Evolutionary conservation across 2,113 vertebrate genomes (phyloP).

Genomic region (Probosciger aterrimus): DNA sequence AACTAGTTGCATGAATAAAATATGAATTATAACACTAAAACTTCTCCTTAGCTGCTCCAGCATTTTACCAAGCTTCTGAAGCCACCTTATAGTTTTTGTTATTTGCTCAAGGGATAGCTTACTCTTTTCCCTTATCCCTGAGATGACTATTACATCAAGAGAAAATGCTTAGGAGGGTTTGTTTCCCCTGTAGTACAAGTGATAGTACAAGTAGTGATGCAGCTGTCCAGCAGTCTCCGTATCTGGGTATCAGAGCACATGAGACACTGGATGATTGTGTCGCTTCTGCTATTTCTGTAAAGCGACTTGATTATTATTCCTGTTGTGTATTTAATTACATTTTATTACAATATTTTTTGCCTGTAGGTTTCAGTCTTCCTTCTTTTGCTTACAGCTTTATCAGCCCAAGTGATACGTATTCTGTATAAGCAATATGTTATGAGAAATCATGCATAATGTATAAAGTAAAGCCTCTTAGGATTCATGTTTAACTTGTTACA

Average conservation of each 20-base stretch:
- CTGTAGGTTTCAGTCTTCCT: not conserved
- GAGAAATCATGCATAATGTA: not conserved
- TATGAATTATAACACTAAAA: not conserved
- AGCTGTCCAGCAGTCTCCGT: not conserved
- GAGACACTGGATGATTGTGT: not conserved
- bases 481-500: not conserved
- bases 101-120: not conserved
- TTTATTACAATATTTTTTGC: constrained; percentile 16
- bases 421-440: not conserved
- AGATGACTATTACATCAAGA: not conserved
- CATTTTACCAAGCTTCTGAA: not conserved
- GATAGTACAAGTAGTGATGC: not conserved
- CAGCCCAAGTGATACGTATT: not conserved
- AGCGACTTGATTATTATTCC: not conserved
- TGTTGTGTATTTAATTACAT: not conserved
- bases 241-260: not conserved
- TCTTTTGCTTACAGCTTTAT: not conserved
- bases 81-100: not conserved
- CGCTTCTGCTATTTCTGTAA: not conserved
- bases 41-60: not conserved
- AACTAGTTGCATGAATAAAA: not conserved
- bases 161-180: not conserved
- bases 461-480: not conserved
- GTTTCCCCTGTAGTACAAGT: not conserved
- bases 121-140: not conserved